A percentile compares a stretch with the other conserved stretches of the same genome.
Evolutionary conservation across 2,113 vertebrate genomes (phyloP).

Genomic region (Pachycephala philippinensis): DNA sequence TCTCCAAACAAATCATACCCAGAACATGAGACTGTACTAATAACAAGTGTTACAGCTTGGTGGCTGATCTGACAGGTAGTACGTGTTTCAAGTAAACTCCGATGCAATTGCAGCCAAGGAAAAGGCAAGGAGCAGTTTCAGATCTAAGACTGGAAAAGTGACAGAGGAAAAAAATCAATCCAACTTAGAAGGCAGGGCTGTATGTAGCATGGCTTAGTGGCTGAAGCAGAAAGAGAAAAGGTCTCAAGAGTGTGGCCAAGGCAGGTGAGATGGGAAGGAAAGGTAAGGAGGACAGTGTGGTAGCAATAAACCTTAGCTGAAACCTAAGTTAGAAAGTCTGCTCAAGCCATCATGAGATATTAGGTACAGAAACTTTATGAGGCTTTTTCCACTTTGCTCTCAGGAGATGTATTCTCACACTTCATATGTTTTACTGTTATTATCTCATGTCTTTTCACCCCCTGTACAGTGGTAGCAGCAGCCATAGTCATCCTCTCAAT

Average conservation of each 20-base stretch:
- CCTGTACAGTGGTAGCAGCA: background rate
- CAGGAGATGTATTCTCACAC: background rate
- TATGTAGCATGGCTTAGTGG: background rate
- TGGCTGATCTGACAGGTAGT: background rate
- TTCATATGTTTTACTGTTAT: background rate
- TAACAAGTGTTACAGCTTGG: background rate
- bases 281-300: background rate
- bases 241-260: background rate
- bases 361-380: background rate
- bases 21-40: background rate
- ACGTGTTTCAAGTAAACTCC: background rate
- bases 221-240: background rate
- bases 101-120: background rate
- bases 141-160: background rate
- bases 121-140: background rate
- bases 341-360: background rate
- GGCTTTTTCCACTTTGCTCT: background rate
- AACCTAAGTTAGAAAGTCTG: background rate
- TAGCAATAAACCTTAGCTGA: background rate
- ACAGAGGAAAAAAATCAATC: background rate
- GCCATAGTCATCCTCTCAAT: background rate
- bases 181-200: background rate
- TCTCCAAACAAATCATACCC: background rate
- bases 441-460: background rate
- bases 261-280: background rate